phyloP scores from a whole-genome alignment of 2,888 invertebrate genomes.

The Dioctria linearis region DNA sequence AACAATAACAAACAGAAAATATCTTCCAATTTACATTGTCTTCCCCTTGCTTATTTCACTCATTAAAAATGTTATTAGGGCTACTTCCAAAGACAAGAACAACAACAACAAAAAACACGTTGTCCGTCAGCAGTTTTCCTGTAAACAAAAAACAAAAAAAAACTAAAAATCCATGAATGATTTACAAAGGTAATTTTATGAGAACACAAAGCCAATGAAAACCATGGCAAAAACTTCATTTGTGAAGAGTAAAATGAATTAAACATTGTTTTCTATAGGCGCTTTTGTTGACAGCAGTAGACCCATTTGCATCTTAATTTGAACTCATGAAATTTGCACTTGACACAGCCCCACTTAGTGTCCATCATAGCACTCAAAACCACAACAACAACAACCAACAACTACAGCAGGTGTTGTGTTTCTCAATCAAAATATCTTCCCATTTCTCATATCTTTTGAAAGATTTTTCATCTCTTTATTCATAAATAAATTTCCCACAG shows the following conservation, averaged over 20 bases:
- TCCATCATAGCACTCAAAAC: not conserved
- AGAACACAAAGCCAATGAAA: too few relatives aligned
- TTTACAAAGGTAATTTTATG: too few relatives aligned
- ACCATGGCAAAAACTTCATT: too few relatives aligned
- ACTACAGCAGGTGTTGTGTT: not conserved
- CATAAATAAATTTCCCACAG: conserved; percentile 41
- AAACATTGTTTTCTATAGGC: not conserved
- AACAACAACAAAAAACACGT: too few relatives aligned
- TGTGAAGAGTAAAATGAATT: not conserved
- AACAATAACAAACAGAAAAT: too few relatives aligned
- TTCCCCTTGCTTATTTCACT: too few relatives aligned
- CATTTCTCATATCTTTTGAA: not conserved
- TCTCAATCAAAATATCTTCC: not conserved
- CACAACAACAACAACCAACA: not conserved
- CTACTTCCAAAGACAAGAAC: too few relatives aligned
- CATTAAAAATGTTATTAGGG: too few relatives aligned
- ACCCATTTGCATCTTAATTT: conserved; percentile 29
- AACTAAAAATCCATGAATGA: too few relatives aligned
- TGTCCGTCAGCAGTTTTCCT: too few relatives aligned
- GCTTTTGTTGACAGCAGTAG: not conserved
- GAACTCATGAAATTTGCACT: conserved; percentile 7
- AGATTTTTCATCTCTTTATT: conserved; percentile 1
- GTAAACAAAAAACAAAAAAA: too few relatives aligned
- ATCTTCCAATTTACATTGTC: too few relatives aligned
- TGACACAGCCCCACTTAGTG: not conserved